Evolutionary conservation across 2,888 invertebrate species (phyloP), one percentile per base, ranked within the genome.

Genomic region (Dione vanillae): DNA sequence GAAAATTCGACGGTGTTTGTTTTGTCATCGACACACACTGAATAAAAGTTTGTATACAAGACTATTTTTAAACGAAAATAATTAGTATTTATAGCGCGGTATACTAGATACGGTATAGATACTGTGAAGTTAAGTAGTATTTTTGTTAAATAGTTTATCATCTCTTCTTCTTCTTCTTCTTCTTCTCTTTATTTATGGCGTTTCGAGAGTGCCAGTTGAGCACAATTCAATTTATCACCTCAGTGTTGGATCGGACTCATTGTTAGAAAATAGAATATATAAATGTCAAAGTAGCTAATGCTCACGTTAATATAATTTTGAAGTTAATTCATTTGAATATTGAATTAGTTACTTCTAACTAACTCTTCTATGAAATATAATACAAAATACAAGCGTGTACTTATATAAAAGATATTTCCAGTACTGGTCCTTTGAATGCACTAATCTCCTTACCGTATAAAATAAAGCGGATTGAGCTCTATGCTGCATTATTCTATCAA

Each of bases 1-100:
- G 67, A 59, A 68, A 67, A 68, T 68, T 68, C 52, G 16, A 43
- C 61, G 19, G 52, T 68, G 61, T 68, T 68, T 68, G 67, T 68
- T 68, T 68, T 68, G 52, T 49, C 61, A 67, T 67, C 61, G 67
- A 49, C 61, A 61, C 61, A 68, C 67, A 58, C 51, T 43, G 61
- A 27, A 19, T 61, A 61, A 43, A 67, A 56, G 47, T 67, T 58
- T 37, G 65, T 47, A 47, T 20, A 67, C 47, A 47, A 67, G 49
- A 61, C 10, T 61, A 51, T 67, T 61, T 67, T 27, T 5, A 41
- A 65, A 52, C n/a, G n/a, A 45, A 43, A 68, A 68, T 40, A 37
- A 11, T 5, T 27, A 27, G 61, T 45, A 49, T 68, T 59, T 43
- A 35, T 54, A 16, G n/a, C 1, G 45, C 27, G n/a, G n/a, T n/a